Conservation (phyloP, 2,113 vertebrate species). For the Pelvicachromis taeniatus region DNA sequence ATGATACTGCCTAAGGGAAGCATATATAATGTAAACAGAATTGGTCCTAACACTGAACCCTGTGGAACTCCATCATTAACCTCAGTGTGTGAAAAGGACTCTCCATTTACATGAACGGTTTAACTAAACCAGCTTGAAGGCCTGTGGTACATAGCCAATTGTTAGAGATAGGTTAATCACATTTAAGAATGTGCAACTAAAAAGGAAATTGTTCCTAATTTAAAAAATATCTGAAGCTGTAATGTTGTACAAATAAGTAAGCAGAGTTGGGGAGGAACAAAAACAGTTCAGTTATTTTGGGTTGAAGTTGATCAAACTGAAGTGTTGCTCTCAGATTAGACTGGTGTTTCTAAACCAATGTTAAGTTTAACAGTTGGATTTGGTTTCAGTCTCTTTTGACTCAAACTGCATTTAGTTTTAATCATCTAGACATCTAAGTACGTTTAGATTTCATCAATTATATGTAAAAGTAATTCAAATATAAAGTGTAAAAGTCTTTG, state of each 20-base stretch:
- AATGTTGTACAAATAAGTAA: neutral
- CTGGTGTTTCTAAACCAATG: neutral
- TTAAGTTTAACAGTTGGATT: rapidly evolving
- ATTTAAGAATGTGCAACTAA: neutral
- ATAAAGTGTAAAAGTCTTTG: neutral
- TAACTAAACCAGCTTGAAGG: no score
- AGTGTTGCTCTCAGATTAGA: neutral
- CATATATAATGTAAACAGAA: no score
- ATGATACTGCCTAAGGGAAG: no score
- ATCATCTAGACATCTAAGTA: neutral
- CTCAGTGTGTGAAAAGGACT: no score
- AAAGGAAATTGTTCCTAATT: neutral
- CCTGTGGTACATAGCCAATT: no score
- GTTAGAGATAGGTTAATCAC: no score
- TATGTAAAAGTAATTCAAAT: neutral
- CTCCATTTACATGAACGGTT: no score
- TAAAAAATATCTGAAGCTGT: neutral
- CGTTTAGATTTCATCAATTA: rapidly evolving
- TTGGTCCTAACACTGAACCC: no score
- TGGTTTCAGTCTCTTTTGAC: neutral
- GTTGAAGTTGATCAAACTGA: neutral
- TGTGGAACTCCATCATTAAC: no score
- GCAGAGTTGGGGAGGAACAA: rapidly evolving
- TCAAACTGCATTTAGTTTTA: neutral
- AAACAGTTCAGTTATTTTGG: rapidly evolving